Evolutionary conservation across 2,888 invertebrate genomes (phyloP).

Genomic region (Aphodius granarius): DNA sequence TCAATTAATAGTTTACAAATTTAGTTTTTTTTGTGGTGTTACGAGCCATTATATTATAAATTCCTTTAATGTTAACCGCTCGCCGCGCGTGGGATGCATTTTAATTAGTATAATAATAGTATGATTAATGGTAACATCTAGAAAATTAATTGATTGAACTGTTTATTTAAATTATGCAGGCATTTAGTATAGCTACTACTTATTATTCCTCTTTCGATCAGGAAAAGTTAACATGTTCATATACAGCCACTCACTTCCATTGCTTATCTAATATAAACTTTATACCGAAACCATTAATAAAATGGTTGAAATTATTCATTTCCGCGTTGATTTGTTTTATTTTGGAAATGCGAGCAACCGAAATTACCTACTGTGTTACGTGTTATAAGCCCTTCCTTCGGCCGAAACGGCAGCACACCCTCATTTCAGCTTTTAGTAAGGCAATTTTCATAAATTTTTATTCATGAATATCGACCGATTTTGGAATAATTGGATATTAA

Average conservation of each 20-base stretch:
- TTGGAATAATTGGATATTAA: not conserved
- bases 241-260: not conserved
- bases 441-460: not conserved
- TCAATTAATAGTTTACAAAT: not conserved
- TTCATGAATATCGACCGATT: not conserved
- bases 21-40: conserved; percentile 6
- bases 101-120: conserved; percentile 22
- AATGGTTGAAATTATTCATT: not conserved
- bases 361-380: not conserved
- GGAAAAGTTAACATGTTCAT: not conserved
- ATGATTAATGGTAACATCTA: conserved; percentile 19
- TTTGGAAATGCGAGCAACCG: not conserved
- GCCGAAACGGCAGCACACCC: not conserved
- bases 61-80: conserved; percentile 17
- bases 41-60: conserved; percentile 10
- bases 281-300: not conserved
- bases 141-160: conserved; percentile 19
- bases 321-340: not conserved
- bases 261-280: not conserved
- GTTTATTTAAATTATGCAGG: conserved; percentile 15
- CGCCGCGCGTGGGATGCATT: conserved; percentile 12
- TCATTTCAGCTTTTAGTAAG: not conserved
- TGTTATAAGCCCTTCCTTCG: not conserved
- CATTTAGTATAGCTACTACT: not conserved
- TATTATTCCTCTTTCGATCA: not conserved